phyloP scores from a whole-genome alignment of 2,888 invertebrate genomes.

The Meta bourneti region DNA sequence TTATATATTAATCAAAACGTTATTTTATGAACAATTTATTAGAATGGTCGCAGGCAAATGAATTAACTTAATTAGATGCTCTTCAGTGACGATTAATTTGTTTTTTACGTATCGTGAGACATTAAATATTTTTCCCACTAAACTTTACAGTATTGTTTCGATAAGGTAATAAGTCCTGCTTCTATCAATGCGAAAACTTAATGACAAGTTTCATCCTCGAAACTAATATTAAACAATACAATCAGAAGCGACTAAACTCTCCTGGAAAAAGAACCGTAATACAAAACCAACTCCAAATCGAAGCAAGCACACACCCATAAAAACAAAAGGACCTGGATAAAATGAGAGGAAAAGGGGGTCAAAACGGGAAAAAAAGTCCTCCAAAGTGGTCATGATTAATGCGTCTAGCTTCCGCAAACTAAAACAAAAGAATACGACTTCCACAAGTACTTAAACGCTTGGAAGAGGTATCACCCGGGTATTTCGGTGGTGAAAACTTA shows the following conservation, averaged over 20 bases:
- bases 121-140: no score
- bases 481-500: constrained; percentile 63
- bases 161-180: no score
- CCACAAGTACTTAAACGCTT: constrained; percentile 59
- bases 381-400: constrained; percentile 60
- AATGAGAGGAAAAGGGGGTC: constrained; percentile 9
- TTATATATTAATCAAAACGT: no score
- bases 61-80: no score
- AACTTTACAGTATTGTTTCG: no score
- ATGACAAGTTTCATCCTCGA: not conserved
- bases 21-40: no score
- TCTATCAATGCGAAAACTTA: not conserved
- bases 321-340: constrained; percentile 2
- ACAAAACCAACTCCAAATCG: not conserved
- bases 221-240: not conserved
- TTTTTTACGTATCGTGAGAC: no score
- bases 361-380: constrained; percentile 14
- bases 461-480: constrained; percentile 23
- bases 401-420: constrained; percentile 56
- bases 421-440: constrained; percentile 56
- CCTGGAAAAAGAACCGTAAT: not conserved
- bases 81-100: no score
- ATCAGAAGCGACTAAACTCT: not conserved
- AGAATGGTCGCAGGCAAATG: no score
- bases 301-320: not conserved